Evolutionary conservation across 2,797 vertebrate species (phyloP).

Genomic region (Pteropus rufus): DNA sequence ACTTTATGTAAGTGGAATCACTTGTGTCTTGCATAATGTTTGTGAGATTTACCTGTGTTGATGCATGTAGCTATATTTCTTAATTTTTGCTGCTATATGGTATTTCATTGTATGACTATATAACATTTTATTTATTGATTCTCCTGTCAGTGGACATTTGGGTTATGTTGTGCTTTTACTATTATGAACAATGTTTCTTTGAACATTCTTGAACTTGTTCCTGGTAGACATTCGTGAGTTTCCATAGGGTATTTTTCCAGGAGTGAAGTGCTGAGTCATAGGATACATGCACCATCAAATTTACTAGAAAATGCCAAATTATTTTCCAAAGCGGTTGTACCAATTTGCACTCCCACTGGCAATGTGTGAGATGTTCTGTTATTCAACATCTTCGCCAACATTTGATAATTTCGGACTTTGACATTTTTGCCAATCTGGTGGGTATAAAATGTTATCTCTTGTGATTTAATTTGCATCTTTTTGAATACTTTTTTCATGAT

Average conservation of each 20-base stretch:
- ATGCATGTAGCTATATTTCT: background rate
- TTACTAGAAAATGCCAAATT: slow-evolving; percentile 38
- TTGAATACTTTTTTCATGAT: background rate
- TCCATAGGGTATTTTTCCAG: slow-evolving; percentile 18
- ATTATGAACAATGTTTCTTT: background rate
- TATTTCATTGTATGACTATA: background rate
- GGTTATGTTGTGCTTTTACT: slow-evolving; percentile 7
- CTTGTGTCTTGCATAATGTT: background rate
- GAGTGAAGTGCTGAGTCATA: slow-evolving; percentile 10
- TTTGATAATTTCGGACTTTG: slow-evolving; percentile 45
- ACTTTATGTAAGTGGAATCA: background rate
- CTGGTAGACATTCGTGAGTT: slow-evolving; percentile 22
- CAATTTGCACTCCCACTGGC: slow-evolving; percentile 25
- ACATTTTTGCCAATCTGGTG: slow-evolving; percentile 59
- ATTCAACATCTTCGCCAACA: slow-evolving; percentile 10
- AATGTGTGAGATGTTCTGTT: background rate
- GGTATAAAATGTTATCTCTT: slow-evolving; percentile 57
- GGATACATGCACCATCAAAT: background rate
- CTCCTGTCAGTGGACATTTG: background rate
- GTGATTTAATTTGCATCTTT: background rate
- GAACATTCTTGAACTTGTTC: slow-evolving; percentile 13
- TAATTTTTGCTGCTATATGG: background rate
- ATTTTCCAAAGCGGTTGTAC: slow-evolving; percentile 33
- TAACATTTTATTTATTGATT: background rate
- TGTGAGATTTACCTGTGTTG: background rate